Percentiles rank a stretch among this genome's conserved stretches.
These are phyloP conservation scores for Cotesia chilonis DNA, from an alignment of 1,140 invertebrate species.

Conservation along the genomic window DNA sequence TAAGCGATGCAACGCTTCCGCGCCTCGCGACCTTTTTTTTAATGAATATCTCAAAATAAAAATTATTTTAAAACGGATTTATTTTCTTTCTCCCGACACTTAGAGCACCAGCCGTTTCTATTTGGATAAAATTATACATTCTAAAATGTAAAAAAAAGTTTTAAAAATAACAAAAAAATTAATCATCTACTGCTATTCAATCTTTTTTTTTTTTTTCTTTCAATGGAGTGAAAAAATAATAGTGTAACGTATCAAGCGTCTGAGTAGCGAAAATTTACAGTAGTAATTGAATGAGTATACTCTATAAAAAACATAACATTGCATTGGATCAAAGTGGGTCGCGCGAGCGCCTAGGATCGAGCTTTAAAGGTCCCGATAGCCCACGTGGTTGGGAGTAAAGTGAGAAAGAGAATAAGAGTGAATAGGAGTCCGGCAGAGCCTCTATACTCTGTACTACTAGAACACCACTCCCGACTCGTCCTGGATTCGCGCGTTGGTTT, in stretches of 20 bases:
- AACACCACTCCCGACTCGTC: constrained; percentile 37
- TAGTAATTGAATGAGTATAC: not conserved
- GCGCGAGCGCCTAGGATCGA: constrained; percentile 28
- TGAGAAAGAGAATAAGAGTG: constrained; percentile 24
- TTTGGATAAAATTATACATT: too few relatives aligned
- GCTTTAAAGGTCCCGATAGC: constrained; percentile 39
- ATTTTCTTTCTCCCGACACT: too few relatives aligned
- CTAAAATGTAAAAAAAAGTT: too few relatives aligned
- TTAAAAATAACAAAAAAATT: too few relatives aligned
- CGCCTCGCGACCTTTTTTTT: constrained; percentile 26
- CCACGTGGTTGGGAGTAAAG: constrained; percentile 30
- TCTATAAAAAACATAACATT: too few relatives aligned
- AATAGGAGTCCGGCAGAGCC: constrained; percentile 29
- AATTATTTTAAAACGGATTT: not conserved
- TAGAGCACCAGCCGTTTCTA: too few relatives aligned
- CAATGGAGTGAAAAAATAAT: too few relatives aligned
- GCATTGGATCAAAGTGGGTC: constrained; percentile 24
- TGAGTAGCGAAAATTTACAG: not conserved
- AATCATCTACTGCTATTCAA: too few relatives aligned
- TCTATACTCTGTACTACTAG: not conserved
- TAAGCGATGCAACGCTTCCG: constrained; percentile 36
- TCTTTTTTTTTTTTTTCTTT: too few relatives aligned
- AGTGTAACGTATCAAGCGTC: not conserved
- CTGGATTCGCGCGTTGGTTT: constrained; percentile 37
- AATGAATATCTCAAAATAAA: constrained; percentile 10